Conservation (phyloP, 1,140 invertebrate species). For the Lordiphosa clarofinis region DNA sequence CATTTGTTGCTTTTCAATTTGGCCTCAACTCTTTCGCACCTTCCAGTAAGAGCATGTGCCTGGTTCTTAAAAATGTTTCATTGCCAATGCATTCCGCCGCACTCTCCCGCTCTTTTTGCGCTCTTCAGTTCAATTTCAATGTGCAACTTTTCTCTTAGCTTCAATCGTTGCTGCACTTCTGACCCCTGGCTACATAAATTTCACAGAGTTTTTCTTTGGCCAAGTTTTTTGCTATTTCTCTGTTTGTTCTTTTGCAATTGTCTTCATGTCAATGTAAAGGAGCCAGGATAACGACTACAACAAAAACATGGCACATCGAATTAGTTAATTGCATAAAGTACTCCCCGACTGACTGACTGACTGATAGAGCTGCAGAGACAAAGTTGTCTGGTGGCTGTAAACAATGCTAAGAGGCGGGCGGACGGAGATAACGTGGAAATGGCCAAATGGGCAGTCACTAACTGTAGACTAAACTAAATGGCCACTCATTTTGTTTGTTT, state of each 20-base stretch:
- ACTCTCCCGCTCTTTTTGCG: neutral
- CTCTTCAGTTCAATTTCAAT: slow-evolving; percentile 8
- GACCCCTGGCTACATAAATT: slow-evolving; percentile 66
- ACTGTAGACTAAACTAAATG: slow-evolving; percentile 55
- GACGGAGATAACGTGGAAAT: neutral
- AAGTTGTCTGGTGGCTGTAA: slow-evolving; percentile 51
- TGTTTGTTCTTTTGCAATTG: slow-evolving; percentile 19
- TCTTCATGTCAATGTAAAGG: slow-evolving; percentile 4
- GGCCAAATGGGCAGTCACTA: slow-evolving; percentile 17
- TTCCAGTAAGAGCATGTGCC: slow-evolving; percentile 38
- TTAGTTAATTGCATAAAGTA: slow-evolving; percentile 71
- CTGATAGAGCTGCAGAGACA: slow-evolving; percentile 29
- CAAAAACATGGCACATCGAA: slow-evolving; percentile 53
- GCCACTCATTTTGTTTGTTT: slow-evolving; percentile 59
- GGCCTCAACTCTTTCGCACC: slow-evolving; percentile 11
- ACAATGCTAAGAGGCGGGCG: slow-evolving; percentile 35
- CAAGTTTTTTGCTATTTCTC: slow-evolving; percentile 8
- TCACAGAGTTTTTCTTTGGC: slow-evolving; percentile 38
- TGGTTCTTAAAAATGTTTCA: slow-evolving; percentile 8
- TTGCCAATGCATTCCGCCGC: slow-evolving; percentile 37
- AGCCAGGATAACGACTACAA: neutral
- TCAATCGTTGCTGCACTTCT: slow-evolving; percentile 26
- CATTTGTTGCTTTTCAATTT: slow-evolving; percentile 49
- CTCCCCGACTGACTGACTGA: slow-evolving; percentile 32
- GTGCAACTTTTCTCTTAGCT: slow-evolving; percentile 19